Base-by-base conservation (phyloP, 2,888 invertebrate species). In the Dicranocentrus wangi region DNA sequence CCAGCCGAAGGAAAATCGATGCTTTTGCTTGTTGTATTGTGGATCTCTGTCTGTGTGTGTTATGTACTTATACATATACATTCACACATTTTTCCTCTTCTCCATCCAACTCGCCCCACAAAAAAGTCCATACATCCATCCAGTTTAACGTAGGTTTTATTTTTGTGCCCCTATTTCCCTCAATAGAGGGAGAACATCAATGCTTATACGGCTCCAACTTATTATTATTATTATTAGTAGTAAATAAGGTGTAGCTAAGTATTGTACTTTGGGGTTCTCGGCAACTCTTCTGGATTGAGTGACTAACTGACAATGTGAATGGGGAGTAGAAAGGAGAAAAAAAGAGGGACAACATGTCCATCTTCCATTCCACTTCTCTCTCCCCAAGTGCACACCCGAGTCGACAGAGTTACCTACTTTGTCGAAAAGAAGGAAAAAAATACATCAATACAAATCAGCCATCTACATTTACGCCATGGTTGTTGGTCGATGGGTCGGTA, bases 221-320 rank as follows among this genome's bases (percentile, higher is more conserved):
- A 58, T 66, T 75, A 78, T 65, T 69, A 69, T 70, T 32, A 78
- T 78, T 78, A 63, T 78, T 70, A 70, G 69, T n/a, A 27, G 77
- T 68, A 69, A 70, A 78, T 69, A 70, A 70, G 77, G 77, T 63
- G 61, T 68, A 69, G 63, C 7, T 68, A 66, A 61, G 63, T 60
- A 60, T 69, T 58, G 32, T 42, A 60, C 47, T 69, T 32, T 60
- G 60, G 21, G 10, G 27, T 60, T n/a, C 23, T 17, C 51, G 21
- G 39, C 7, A 42, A 60, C 60, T 39, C 66, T 60, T 68, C 68
- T 61, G 60, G 76, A 76, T 60, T 76, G 70, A 70, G 53, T 78
- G 77, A 77, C 77, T 78, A 70, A 70, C 77, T 78, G 77, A 78
- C 77, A 76, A 70, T 63, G 43, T 27, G 69, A 70, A 78, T 78